Evolutionary conservation across 2,888 invertebrate genomes (phyloP).

Genomic region (Rhagonycha lutea): DNA sequence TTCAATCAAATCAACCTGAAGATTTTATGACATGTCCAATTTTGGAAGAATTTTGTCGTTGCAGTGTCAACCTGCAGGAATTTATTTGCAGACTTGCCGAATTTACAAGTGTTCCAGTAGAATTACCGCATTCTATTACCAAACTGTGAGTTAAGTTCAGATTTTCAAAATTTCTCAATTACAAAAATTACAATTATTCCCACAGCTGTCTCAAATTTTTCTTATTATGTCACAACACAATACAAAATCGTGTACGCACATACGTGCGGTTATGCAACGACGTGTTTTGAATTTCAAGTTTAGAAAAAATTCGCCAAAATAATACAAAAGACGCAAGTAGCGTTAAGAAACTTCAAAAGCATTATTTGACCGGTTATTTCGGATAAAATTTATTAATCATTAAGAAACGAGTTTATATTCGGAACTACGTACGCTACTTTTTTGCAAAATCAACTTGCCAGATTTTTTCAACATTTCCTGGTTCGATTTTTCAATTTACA

Average conservation of each 20-base stretch:
- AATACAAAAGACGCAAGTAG: background rate
- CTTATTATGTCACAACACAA: background rate
- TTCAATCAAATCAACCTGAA: slow-evolving; percentile 26
- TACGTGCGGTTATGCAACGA: slow-evolving; percentile 12
- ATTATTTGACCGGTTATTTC: slow-evolving; percentile 17
- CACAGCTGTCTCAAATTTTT: background rate
- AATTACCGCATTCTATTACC: slow-evolving; percentile 41
- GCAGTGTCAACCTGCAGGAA: slow-evolving; percentile 43
- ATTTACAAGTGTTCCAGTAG: slow-evolving; percentile 41
- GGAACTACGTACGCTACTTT: slow-evolving; percentile 4
- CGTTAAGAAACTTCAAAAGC: slow-evolving; percentile 11
- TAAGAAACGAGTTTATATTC: slow-evolving; percentile 20
- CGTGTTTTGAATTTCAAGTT: background rate
- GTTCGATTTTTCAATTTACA: background rate
- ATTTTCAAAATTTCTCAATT: slow-evolving; percentile 5
- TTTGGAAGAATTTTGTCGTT: slow-evolving; percentile 41
- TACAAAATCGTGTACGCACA: slow-evolving; percentile 1
- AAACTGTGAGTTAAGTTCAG: slow-evolving; percentile 44
- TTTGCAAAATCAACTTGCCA: background rate
- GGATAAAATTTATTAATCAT: slow-evolving; percentile 19
- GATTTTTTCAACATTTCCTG: background rate
- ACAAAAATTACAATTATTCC: slow-evolving; percentile 1
- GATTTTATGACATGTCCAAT: slow-evolving; percentile 36
- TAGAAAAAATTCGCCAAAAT: background rate
- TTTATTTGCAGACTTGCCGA: slow-evolving; percentile 44